phyloP scores from a whole-genome alignment of 92 coral and sea anemone genomes.

The Meandrina meandrites region DNA sequence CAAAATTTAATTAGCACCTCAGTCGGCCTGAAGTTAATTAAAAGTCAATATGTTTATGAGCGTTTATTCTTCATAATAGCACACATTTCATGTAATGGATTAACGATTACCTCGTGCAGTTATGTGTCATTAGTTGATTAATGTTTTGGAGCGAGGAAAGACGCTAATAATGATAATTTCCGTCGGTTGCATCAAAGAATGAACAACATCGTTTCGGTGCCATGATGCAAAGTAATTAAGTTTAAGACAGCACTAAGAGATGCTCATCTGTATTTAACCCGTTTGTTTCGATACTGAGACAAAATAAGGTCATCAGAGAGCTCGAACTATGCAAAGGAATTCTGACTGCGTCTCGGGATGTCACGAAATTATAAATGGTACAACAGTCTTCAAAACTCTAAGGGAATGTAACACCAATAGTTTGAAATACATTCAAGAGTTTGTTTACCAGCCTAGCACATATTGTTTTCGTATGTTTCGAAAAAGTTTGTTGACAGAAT shows the following conservation, averaged over 20 bases:
- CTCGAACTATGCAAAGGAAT: background rate
- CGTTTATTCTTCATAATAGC: background rate
- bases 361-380: background rate
- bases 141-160: constrained; percentile 21
- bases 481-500: background rate
- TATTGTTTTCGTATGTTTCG: background rate
- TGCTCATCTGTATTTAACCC: background rate
- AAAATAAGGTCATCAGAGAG: background rate
- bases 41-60: constrained; percentile 11
- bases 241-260: background rate
- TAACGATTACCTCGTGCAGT: constrained; percentile 17
- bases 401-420: constrained; percentile 1
- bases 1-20: constrained; percentile 11
- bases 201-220: background rate
- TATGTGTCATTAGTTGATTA: background rate
- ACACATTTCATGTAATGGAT: background rate
- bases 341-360: background rate
- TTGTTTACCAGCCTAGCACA: background rate
- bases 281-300: background rate
- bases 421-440: too few species aligned
- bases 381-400: background rate
- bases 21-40: background rate
- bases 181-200: constrained; percentile 38
- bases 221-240: background rate
- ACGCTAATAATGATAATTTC: background rate